Evolutionary conservation across 2,888 invertebrate species (phyloP).

Genomic region (Xylophagus ater): DNA sequence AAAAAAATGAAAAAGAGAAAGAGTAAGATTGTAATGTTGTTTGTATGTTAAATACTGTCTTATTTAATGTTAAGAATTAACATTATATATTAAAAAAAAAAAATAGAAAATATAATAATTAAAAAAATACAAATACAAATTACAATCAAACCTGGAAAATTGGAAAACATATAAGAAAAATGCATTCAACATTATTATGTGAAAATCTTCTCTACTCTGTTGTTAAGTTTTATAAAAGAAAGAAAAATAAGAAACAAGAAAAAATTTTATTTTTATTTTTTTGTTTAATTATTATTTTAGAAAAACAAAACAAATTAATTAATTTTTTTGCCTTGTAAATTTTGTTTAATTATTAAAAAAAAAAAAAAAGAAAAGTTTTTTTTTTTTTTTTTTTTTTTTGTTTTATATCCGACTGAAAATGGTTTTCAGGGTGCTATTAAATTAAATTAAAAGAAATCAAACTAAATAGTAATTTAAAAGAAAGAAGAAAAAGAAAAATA

Average conservation of each 20-base stretch:
- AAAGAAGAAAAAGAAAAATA: conserved; percentile 10
- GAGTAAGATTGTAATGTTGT: not conserved
- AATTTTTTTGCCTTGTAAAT: too few species aligned
- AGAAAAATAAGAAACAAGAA: conserved; percentile 4
- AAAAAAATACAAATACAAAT: too few species aligned
- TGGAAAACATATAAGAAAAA: too few species aligned
- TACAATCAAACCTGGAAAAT: too few species aligned
- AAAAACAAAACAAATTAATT: conserved; percentile 18
- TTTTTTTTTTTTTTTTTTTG: conserved; percentile 7
- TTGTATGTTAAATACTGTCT: too few species aligned
- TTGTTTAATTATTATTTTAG: conserved; percentile 19
- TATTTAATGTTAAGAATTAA: too few species aligned
- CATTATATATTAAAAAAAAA: too few species aligned
- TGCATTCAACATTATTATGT: too few species aligned
- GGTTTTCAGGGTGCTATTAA: conserved; percentile 39
- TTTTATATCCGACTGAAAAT: conserved; percentile 32
- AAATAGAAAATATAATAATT: too few species aligned
- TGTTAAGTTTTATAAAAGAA: not conserved
- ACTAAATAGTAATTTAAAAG: conserved; percentile 4
- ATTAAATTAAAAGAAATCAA: conserved; percentile 6
- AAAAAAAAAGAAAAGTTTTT: too few species aligned
- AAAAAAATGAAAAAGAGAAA: conserved; percentile 1
- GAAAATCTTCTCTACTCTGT: too few species aligned
- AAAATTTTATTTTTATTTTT: conserved; percentile 7
- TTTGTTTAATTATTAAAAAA: conserved; percentile 6